phyloP scores from a whole-genome alignment of 2,888 invertebrate species.

The Oscheius sp. region DNA sequence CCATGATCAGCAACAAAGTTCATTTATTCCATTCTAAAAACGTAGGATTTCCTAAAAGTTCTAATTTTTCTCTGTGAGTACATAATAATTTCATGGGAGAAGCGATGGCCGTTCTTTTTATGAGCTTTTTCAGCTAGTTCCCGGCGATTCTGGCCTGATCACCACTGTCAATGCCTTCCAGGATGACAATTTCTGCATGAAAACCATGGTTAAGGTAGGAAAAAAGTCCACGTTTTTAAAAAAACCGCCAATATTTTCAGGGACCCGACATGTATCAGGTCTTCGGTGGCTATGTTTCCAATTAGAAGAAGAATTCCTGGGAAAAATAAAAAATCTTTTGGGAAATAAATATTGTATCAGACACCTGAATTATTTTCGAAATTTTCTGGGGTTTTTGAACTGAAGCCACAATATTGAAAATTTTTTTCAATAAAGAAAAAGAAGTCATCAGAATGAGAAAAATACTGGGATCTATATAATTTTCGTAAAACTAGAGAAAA shows the following conservation, averaged over 20 bases:
- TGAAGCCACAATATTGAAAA: no score
- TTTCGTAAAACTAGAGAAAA: no score
- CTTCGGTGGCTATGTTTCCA: slow-evolving; percentile 13
- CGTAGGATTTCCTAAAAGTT: no score
- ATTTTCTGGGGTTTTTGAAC: no score
- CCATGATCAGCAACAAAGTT: no score
- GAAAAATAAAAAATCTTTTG: not conserved
- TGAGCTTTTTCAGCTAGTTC: slow-evolving; percentile 40
- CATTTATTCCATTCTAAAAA: no score
- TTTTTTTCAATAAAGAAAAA: no score
- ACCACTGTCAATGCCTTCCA: slow-evolving; percentile 46
- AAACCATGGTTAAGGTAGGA: slow-evolving; percentile 38
- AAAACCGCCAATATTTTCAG: not conserved
- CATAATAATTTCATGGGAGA: not conserved
- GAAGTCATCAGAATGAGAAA: no score
- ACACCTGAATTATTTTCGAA: no score
- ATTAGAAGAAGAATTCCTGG: not conserved
- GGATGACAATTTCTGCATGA: slow-evolving; percentile 51
- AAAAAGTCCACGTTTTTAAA: slow-evolving; percentile 73
- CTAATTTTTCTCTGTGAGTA: not conserved
- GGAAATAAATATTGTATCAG: no score
- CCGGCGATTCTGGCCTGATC: slow-evolving; percentile 39
- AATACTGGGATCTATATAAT: no score
- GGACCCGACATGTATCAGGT: slow-evolving; percentile 10
- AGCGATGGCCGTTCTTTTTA: no score